Conservation (phyloP, 2,888 invertebrate species). For the Brenthis daphne region DNA sequence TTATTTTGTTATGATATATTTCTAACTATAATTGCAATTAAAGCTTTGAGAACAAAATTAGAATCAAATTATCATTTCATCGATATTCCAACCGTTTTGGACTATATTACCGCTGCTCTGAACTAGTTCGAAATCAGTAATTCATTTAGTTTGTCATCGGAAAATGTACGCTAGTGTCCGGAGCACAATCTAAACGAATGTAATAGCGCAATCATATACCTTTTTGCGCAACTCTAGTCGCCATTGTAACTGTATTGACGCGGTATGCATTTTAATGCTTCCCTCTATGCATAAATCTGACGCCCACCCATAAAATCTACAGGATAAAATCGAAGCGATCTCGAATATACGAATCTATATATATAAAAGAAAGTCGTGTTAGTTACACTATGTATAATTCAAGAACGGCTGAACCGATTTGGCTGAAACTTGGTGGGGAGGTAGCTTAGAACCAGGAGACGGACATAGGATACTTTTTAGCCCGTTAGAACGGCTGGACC, state of each 20-base stretch:
- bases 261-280: constrained; percentile 16
- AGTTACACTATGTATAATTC: too few species aligned
- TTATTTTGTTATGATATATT: neutral
- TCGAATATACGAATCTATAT: neutral
- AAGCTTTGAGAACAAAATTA: too few species aligned
- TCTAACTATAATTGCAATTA: neutral
- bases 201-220: constrained; percentile 7
- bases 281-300: constrained; percentile 12
- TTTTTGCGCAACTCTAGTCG: constrained; percentile 12
- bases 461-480: too few species aligned
- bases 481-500: too few species aligned
- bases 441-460: too few species aligned
- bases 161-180: constrained; percentile 17
- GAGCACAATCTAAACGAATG: constrained; percentile 13
- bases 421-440: too few species aligned
- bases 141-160: constrained; percentile 14
- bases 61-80: too few species aligned
- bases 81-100: neutral
- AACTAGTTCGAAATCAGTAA: constrained; percentile 14
- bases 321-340: neutral
- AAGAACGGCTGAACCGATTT: too few species aligned
- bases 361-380: too few species aligned
- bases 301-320: neutral
- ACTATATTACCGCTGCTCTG: neutral
- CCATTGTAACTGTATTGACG: constrained; percentile 14